These are phyloP conservation scores for Arctia plantaginis DNA, from an alignment of 2,888 invertebrate species.

Conservation along the genomic window DNA sequence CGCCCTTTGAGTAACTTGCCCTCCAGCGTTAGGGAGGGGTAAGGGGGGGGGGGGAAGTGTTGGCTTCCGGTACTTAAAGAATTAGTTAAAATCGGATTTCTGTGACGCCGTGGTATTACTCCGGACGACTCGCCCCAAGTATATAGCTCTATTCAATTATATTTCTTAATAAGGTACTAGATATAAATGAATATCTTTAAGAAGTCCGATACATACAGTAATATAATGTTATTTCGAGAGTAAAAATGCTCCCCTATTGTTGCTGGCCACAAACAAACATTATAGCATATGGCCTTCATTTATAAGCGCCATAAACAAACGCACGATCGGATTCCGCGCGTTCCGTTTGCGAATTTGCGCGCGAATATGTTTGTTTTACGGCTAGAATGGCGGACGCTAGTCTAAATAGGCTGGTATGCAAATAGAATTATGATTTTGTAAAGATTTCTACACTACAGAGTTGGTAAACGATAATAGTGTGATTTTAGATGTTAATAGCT, in stretches of 20 bases:
- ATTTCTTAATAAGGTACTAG: too few species aligned
- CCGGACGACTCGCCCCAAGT: too few species aligned
- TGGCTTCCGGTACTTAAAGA: too few species aligned
- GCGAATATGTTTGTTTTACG: slow-evolving; percentile 58
- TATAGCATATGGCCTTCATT: slow-evolving; percentile 61
- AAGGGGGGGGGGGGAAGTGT: too few species aligned
- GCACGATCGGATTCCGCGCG: slow-evolving; percentile 55
- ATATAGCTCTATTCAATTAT: too few species aligned
- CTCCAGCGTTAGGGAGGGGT: too few species aligned
- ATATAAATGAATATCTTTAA: too few species aligned
- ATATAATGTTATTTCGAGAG: background rate
- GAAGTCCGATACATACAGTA: background rate
- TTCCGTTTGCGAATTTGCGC: slow-evolving; percentile 56
- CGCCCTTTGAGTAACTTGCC: too few species aligned
- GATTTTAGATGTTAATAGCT: background rate
- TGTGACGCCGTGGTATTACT: too few species aligned
- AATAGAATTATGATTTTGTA: slow-evolving; percentile 20
- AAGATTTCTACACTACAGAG: background rate
- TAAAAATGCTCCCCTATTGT: slow-evolving; percentile 13
- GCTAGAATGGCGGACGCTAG: slow-evolving; percentile 26
- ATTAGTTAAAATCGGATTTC: too few species aligned
- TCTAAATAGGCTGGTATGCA: slow-evolving; percentile 21
- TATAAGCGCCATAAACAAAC: slow-evolving; percentile 47
- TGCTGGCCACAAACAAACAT: slow-evolving; percentile 53
- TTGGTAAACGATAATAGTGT: background rate